A percentile compares a stretch with the other conserved stretches of the same genome.
These are phyloP conservation scores for Eupeodes latifasciatus DNA, from an alignment of 2,888 invertebrate genomes.

Conservation along the genomic window DNA sequence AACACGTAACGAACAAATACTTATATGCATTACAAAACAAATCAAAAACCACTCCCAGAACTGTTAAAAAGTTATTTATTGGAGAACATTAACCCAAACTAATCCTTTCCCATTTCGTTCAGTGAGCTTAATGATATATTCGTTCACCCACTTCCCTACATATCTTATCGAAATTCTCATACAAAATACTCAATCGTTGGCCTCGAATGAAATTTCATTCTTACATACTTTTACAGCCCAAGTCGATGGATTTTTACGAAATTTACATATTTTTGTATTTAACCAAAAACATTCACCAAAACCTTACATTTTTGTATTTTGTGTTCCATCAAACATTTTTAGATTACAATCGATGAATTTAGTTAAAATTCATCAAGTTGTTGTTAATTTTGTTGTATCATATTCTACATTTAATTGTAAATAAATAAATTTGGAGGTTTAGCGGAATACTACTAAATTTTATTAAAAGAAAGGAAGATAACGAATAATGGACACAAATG, in stretches of 20 bases:
- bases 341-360: too few species aligned
- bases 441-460: too few species aligned
- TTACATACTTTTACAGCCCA: not conserved
- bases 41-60: slow-evolving; percentile 26
- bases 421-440: too few species aligned
- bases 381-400: too few species aligned
- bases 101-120: slow-evolving; percentile 45
- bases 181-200: slow-evolving; percentile 31
- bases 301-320: too few species aligned
- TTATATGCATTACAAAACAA: slow-evolving; percentile 15
- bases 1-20: too few species aligned
- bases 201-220: not conserved
- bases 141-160: slow-evolving; percentile 30
- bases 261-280: not conserved
- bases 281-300: not conserved
- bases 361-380: too few species aligned
- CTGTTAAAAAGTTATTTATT: slow-evolving; percentile 55
- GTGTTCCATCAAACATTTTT: too few species aligned
- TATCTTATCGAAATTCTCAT: slow-evolving; percentile 36
- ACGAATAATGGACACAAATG: too few species aligned
- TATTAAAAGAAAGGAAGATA: too few species aligned
- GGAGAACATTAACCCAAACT: slow-evolving; percentile 50
- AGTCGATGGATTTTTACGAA: not conserved
- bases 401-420: too few species aligned
- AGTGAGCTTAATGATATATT: slow-evolving; percentile 40